Conservation (phyloP, 2,888 invertebrate genomes). For the Erannis defoliaria region DNA sequence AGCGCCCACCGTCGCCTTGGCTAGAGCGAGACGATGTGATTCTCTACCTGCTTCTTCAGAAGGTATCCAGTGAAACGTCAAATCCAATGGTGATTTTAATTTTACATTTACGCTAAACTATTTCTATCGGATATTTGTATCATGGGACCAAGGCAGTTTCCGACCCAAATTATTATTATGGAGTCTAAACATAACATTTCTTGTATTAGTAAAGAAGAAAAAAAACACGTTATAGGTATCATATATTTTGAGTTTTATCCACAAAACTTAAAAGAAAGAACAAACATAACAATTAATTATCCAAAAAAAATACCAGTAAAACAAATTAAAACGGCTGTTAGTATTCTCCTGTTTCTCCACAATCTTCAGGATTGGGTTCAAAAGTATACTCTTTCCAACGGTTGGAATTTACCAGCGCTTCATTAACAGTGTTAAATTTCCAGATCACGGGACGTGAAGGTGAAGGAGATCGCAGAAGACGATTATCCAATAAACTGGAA, state of each 20-base stretch:
- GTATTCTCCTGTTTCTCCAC: neutral
- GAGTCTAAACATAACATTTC: constrained; percentile 11
- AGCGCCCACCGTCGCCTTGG: constrained; percentile 53
- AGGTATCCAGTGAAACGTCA: constrained; percentile 64
- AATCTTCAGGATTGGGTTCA: constrained; percentile 35
- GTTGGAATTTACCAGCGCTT: constrained; percentile 70
- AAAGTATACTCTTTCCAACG: constrained; percentile 73
- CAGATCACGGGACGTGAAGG: constrained; percentile 60
- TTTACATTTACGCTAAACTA: constrained; percentile 84
- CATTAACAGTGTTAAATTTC: constrained; percentile 81
- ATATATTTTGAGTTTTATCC: constrained; percentile 22
- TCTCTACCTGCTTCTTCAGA: constrained; percentile 58
- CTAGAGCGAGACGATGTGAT: constrained; percentile 68
- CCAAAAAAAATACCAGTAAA: constrained; percentile 1
- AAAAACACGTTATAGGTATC: neutral
- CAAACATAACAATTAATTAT: constrained; percentile 2
- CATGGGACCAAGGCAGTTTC: constrained; percentile 65
- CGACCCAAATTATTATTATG: constrained; percentile 34
- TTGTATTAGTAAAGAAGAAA: neutral
- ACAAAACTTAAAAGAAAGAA: neutral
- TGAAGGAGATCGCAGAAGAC: constrained; percentile 60
- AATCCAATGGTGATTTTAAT: constrained; percentile 80
- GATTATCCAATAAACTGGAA: constrained; percentile 67
- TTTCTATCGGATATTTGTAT: constrained; percentile 78
- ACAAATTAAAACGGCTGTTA: neutral